Base-by-base conservation (phyloP, 1,140 invertebrate genomes). In the Zophobas morio region DNA sequence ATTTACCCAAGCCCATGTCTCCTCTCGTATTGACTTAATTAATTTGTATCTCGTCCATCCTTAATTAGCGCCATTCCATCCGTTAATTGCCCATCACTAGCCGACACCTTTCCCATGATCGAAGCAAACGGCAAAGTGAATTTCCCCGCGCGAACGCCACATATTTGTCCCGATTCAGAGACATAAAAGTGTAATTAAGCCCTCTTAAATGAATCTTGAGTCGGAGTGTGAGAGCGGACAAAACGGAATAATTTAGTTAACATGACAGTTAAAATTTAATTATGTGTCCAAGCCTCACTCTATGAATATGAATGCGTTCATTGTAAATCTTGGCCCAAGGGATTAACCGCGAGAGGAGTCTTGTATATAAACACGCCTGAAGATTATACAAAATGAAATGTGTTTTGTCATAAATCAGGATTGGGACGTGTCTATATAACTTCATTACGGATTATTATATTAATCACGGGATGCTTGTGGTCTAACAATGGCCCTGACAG, bases 371-470 rank as follows among this genome's bases (percentile, higher is more conserved):
- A 81, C 78, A 79, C 78, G 75, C 66, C 77, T 74, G 66, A 76
- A 81, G 81, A 81, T 81, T 82, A 81, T 81, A 79, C 75, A 74
- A 81, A 79, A 81, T 76, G 80, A 82, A 80, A 79, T 82, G 78
- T 81, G 79, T 83, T 83, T 82, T 82, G 79, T 82, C 79, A 84
- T 85, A 85, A 85, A 85, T 85, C 84, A 85, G 84, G 83, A 84
- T 84, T 84, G 81, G 83, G 80, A 83, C 83, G 83, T 83, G 82
- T 84, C 83, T 81, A 81, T 85, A 84, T 85, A 85, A 85, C 84
- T 85, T 85, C 84, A 85, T 85, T 85, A 85, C 78, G 78, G 84
- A 82, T 82, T 82, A 84, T 85, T 84, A 83, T 84, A 85, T 85
- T 85, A 85, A 85, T 85, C 84, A 85, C 79, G 75, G 60, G 57